A percentile compares a stretch with the other conserved stretches of the same genome.
phyloP scores from a whole-genome alignment of 2,888 invertebrate genomes.

The Tenthredo mesomela region DNA sequence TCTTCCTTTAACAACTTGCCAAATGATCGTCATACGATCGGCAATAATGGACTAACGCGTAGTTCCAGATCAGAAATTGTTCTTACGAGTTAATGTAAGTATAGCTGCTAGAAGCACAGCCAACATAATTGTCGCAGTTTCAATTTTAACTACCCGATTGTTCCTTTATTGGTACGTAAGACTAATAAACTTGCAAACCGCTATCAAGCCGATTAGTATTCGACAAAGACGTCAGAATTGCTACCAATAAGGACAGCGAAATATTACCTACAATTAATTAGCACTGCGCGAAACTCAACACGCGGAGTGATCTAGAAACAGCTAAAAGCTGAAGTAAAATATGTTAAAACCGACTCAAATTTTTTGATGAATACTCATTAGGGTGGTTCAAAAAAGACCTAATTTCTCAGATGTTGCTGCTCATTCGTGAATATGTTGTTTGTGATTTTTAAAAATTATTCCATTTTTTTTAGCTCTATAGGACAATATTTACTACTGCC shows the following conservation, averaged over 20 bases:
- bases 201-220: slow-evolving; percentile 22
- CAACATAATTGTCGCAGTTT: neutral
- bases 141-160: slow-evolving; percentile 28
- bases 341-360: neutral
- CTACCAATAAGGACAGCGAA: neutral
- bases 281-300: neutral
- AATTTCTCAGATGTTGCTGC: no score
- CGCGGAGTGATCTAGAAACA: neutral
- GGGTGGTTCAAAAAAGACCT: no score
- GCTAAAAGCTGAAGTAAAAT: neutral
- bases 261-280: neutral
- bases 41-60: neutral
- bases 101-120: neutral
- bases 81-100: neutral
- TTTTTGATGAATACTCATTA: neutral
- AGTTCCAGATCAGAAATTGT: neutral
- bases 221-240: neutral
- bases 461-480: no score
- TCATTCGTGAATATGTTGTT: no score
- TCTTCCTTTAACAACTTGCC: neutral
- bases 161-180: slow-evolving; percentile 33
- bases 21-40: neutral
- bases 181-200: slow-evolving; percentile 16
- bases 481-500: no score
- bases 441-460: no score